Percentiles rank a stretch among this genome's conserved stretches.
phyloP scores from a whole-genome alignment of 1,140 invertebrate genomes.

The Meloidogyne exigua region DNA sequence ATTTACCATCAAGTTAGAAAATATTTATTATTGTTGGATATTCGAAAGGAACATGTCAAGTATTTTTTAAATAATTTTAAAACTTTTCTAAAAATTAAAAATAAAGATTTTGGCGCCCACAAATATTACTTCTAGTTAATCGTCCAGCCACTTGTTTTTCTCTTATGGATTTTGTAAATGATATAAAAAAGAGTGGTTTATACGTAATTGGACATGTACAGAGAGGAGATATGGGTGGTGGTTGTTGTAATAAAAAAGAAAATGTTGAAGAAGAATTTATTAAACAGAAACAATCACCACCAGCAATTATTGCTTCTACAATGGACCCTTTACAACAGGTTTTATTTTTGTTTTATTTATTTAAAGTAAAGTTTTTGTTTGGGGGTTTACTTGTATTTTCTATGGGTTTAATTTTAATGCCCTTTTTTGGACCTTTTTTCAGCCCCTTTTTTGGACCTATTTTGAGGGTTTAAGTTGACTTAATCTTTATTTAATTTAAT shows the following conservation, averaged over 20 bases:
- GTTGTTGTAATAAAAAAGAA: constrained; percentile 15
- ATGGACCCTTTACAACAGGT: constrained; percentile 60
- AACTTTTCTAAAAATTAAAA: background rate
- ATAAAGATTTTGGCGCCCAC: constrained; percentile 92
- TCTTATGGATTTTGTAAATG: constrained; percentile 94
- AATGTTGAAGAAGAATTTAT: background rate
- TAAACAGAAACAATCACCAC: background rate
- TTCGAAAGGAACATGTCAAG: constrained; percentile 86
- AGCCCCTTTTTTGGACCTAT: too few relatives aligned
- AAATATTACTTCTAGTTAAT: constrained; percentile 86
- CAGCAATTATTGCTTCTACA: background rate
- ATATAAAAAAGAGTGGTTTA: constrained; percentile 90
- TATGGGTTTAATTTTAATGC: too few relatives aligned
- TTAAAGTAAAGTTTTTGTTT: background rate
- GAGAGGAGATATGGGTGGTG: constrained; percentile 42
- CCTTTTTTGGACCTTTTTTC: too few relatives aligned
- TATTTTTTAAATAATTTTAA: constrained; percentile 8
- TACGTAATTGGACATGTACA: constrained; percentile 64
- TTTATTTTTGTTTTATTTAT: background rate
- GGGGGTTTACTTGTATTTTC: too few relatives aligned
- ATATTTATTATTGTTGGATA: constrained; percentile 89
- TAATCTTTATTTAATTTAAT: background rate
- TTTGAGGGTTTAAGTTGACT: too few relatives aligned
- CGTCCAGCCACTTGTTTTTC: constrained; percentile 85
- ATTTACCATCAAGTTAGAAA: constrained; percentile 98